Percentiles rank a stretch among this genome's conserved stretches.
Conservation (phyloP, 2,797 vertebrate species). For the Microcaecilia unicolor region DNA sequence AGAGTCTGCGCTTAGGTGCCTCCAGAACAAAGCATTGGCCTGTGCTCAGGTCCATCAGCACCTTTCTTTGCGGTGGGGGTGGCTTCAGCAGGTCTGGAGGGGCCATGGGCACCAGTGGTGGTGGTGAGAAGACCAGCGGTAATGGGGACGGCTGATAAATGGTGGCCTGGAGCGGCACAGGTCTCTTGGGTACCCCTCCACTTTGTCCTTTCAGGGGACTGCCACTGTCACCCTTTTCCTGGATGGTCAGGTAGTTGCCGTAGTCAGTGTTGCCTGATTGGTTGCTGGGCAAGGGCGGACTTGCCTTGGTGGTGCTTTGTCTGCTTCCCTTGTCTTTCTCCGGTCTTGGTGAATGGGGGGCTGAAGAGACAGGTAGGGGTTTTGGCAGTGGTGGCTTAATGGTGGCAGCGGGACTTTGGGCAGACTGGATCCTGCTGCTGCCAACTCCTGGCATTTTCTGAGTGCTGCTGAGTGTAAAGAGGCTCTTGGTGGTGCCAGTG, state of each 20-base stretch:
- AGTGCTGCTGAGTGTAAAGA: slow-evolving; percentile 34
- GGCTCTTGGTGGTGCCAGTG: slow-evolving; percentile 23
- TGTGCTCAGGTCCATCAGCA: slow-evolving; percentile 85
- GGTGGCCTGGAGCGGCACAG: slow-evolving; percentile 43
- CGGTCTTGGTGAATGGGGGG: too few species aligned
- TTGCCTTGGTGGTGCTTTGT: background rate
- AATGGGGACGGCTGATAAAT: slow-evolving; percentile 59
- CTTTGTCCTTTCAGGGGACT: background rate
- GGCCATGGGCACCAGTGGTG: slow-evolving; percentile 36
- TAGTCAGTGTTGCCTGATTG: slow-evolving; percentile 47
- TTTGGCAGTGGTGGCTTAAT: slow-evolving; percentile 19
- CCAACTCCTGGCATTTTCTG: slow-evolving; percentile 30
- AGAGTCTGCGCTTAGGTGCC: slow-evolving; percentile 79
- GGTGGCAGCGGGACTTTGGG: slow-evolving; percentile 28
- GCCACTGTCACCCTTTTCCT: slow-evolving; percentile 24
- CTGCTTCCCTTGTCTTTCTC: background rate
- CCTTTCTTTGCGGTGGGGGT: slow-evolving; percentile 77
- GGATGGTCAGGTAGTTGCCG: slow-evolving; percentile 78
- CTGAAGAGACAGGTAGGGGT: slow-evolving; percentile 7
- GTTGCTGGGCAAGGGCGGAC: background rate
- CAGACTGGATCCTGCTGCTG: slow-evolving; percentile 19
- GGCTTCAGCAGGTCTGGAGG: slow-evolving; percentile 50
- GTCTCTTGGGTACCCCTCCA: slow-evolving; percentile 27
- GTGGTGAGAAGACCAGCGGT: slow-evolving; percentile 61
- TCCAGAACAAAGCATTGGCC: slow-evolving; percentile 94